These are phyloP conservation scores for Rugalucina vietnamica DNA, from an alignment of 2,888 invertebrate species.

Conservation along the genomic window DNA sequence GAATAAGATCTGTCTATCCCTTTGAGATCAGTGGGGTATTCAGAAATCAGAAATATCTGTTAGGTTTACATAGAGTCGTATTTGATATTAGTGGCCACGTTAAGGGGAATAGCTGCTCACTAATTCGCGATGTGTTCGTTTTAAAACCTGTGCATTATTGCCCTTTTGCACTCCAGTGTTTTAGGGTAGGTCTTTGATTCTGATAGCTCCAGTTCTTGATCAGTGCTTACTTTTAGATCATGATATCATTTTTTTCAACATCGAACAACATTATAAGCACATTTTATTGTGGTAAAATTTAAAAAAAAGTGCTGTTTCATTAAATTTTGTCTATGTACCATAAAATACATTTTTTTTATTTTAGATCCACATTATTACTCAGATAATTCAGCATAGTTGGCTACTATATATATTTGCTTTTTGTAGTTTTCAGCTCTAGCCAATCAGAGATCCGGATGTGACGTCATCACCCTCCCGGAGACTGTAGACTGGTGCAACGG, in stretches of 20 bases:
- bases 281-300: neutral
- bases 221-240: no score
- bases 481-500: slow-evolving; percentile 53
- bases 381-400: neutral
- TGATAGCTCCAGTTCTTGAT: no score
- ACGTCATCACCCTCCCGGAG: slow-evolving; percentile 39
- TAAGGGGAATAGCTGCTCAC: no score
- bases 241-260: neutral
- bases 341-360: neutral
- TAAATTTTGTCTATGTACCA: neutral
- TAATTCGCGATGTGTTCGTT: no score
- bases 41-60: neutral
- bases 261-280: neutral
- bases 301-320: no score
- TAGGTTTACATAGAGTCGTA: neutral
- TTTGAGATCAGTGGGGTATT: neutral
- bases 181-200: no score
- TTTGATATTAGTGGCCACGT: neutral
- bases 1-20: neutral
- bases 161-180: no score
- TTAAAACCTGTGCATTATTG: no score
- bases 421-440: neutral
- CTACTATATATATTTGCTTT: neutral
- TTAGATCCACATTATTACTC: neutral
- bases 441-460: slow-evolving; percentile 25